Percentiles rank a stretch among this genome's conserved stretches.
These are phyloP conservation scores for Corella eumyota DNA, from an alignment of 23 tunicate species.

Conservation along the genomic window DNA sequence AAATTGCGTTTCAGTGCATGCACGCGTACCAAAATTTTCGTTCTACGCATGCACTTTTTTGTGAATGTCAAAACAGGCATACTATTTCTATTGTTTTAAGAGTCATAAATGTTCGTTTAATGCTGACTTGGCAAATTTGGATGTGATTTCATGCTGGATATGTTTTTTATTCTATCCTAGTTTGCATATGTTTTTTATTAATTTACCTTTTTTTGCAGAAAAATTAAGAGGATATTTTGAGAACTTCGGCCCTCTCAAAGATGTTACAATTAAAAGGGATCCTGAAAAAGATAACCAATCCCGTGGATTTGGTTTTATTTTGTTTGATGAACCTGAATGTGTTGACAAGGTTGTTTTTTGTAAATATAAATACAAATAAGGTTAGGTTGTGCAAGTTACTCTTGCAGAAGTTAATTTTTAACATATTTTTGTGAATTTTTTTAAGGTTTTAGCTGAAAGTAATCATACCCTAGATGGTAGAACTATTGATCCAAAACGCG, in stretches of 20 bases:
- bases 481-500: conserved; percentile 66
- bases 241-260: conserved; percentile 45
- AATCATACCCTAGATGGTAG: conserved; percentile 46
- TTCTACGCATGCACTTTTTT: too few species aligned
- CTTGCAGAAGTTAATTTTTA: neutral
- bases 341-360: conserved; percentile 30
- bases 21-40: too few species aligned
- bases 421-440: neutral
- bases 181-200: too few species aligned
- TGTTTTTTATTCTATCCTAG: too few species aligned
- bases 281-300: conserved; percentile 27
- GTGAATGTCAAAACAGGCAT: too few species aligned
- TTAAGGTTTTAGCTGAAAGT: conserved; percentile 2
- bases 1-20: too few species aligned
- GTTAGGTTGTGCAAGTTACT: neutral
- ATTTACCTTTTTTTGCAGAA: conserved; percentile 15
- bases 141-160: too few species aligned
- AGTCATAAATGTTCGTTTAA: too few species aligned
- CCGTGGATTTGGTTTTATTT: conserved; percentile 70
- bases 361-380: neutral
- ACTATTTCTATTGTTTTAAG: too few species aligned
- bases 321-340: conserved; percentile 39
- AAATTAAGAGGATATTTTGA: conserved; percentile 44
- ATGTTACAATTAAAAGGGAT: conserved; percentile 54
- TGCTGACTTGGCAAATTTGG: too few species aligned